Evolutionary conservation across 1,140 invertebrate genomes (phyloP).

Genomic region (Bradysia coprophila): DNA sequence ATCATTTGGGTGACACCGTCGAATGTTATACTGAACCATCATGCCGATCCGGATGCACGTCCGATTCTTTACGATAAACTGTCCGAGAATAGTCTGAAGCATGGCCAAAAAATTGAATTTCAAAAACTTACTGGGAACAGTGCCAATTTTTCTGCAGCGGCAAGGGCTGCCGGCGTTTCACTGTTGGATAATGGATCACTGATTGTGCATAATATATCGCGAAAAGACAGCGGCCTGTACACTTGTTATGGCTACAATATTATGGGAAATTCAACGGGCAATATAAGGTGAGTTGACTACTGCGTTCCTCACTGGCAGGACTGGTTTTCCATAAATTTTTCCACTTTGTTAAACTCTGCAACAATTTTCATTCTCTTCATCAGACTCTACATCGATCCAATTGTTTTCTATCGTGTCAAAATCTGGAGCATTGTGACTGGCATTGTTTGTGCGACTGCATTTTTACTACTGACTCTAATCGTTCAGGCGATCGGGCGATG

Average conservation of each 20-base stretch:
- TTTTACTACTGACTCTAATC: conserved; percentile 58
- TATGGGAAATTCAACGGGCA: conserved; percentile 51
- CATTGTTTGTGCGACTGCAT: conserved; percentile 51
- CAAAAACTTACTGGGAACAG: background rate
- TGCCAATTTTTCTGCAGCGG: conserved; percentile 5
- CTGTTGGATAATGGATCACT: conserved; percentile 48
- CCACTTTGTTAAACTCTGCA: conserved; percentile 32
- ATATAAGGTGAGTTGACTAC: conserved; percentile 32
- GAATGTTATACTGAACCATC: conserved; percentile 35
- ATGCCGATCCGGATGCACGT: conserved; percentile 35
- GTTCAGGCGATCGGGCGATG: conserved; percentile 53
- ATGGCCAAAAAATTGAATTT: conserved; percentile 18
- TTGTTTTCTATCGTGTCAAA: conserved; percentile 63
- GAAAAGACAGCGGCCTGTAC: conserved; percentile 73
- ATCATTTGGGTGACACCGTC: conserved; percentile 74
- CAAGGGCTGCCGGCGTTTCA: conserved; percentile 15
- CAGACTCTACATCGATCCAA: conserved; percentile 57
- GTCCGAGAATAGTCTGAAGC: conserved; percentile 27
- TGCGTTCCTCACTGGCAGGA: too few species aligned
- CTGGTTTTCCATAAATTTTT: background rate
- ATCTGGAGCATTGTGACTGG: conserved; percentile 70
- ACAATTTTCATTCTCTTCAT: conserved; percentile 16
- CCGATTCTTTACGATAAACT: conserved; percentile 12
- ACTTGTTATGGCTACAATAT: conserved; percentile 72
- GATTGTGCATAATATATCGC: conserved; percentile 38